A percentile compares a stretch with the other conserved stretches of the same genome.
phyloP scores from a whole-genome alignment of 2,113 vertebrate species.

The Otocyon megalotis region DNA sequence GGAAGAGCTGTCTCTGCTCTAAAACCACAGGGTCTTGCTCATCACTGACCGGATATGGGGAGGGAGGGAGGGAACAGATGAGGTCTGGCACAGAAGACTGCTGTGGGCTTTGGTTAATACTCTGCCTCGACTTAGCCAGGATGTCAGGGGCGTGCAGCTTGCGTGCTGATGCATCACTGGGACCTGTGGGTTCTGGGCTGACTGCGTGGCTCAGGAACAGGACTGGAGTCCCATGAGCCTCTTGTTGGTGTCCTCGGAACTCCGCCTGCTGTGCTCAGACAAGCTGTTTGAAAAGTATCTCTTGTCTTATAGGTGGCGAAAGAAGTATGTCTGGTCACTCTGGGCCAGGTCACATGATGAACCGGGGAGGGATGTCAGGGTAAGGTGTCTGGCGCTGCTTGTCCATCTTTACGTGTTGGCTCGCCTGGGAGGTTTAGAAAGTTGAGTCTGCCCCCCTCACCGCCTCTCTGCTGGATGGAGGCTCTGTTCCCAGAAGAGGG shows the following conservation, averaged over 20 bases:
- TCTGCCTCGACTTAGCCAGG: rapidly evolving
- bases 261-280: rapidly evolving
- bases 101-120: background rate
- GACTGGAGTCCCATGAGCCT: background rate
- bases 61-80: background rate
- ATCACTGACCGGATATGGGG: background rate
- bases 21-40: background rate
- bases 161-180: background rate
- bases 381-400: constrained; percentile 71
- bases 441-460: background rate
- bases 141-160: rapidly evolving
- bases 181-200: background rate
- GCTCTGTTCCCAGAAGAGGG: background rate
- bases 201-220: background rate
- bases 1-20: background rate
- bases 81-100: no score
- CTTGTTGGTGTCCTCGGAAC: background rate
- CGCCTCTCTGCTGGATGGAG: background rate
- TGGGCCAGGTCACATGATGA: constrained; percentile 92
- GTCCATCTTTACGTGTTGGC: background rate
- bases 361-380: constrained; percentile 92
- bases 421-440: background rate
- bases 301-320: constrained; percentile 87
- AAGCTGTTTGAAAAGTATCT: background rate
- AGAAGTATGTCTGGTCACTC: constrained; percentile 88